Base-by-base conservation (phyloP, 30 jellyfish, hydroid and myxozoan genomes). In the Pseudorhiza aurosa region DNA sequence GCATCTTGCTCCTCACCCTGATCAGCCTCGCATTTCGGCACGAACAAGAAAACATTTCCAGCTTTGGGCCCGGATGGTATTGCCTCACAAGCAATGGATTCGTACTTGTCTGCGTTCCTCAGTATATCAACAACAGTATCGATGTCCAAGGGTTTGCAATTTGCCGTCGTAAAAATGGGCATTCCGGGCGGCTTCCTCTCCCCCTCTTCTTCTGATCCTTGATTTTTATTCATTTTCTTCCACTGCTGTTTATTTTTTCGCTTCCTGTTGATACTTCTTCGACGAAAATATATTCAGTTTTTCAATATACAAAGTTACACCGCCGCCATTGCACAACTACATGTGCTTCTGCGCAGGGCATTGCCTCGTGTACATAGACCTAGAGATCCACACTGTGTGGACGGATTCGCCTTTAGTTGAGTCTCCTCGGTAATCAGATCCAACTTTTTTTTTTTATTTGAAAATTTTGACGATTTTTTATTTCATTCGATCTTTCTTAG, bases 51-150 rank as follows among this genome's bases (percentile, higher is more conserved):
- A 29, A 75, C 88, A 58, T 75, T 58, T 8, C 88, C 88, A 4
- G 79, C 77, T 63, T 75, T 58, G 4, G 88, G 88, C 39, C 59
- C 78, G 18, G 88, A 28, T 35, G 88, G 79, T 12, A 58, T 59
- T 1, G 43, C 40, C 15, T 58, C 51, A 42, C 79, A 75, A 3
- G 88, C 77, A 17, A 75, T 59, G 17, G 88, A 60, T 27, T 29
- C 65, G 50, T 75, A 75, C 18, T 58, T 75, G 58, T 75, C 88
- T 21, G 65, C 68, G 56, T 75, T 75, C 12, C 45, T 57, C n/a
- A 75, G 69, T 6, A 75, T 58, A 21, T 75, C 88, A 40, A 75
- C 88, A 27, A 75, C 88, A 1, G 79, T 59, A 24, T 75, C 88
- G 26, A 58, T 53, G 37, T 75, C 88, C 2, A 75, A 70, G 7